Evolutionary conservation across 2,797 vertebrate species (phyloP), one percentile per base, ranked within the genome.

Genomic region (Sternarchorhynchus goeldii): DNA sequence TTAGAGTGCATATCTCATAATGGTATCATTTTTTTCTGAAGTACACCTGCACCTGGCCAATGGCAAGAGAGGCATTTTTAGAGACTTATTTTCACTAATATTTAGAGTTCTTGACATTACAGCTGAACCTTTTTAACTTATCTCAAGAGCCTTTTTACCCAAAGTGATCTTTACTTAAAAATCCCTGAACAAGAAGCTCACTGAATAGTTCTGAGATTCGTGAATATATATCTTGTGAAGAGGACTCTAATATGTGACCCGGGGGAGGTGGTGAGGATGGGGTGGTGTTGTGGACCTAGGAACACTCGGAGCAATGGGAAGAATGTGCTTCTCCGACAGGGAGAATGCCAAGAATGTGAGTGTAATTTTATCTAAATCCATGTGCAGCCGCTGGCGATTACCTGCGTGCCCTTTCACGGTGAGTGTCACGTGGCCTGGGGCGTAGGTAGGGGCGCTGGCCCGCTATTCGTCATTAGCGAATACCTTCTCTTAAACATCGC

Each of bases 331-430:
- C 90, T 89, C 86, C 25, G 83, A 70, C 59, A 68, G 73, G 89
- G 85, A 36, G 91, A 92, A 93, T 93, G 88, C 86, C 83, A 91
- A 88, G 92, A 93, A 93, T 93, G 91, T 89, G 87, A 81, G 87
- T 86, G 89, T 88, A 90, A 91, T 84, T 87, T 81, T 81, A 72
- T 78, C 87, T 84, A 88, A 89, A 69, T 41, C 86, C 88, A 80
- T 81, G 74, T 56, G 83, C 84, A 68, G 75, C 86, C 50, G 81
- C 81, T 58, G 67, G 78, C 84, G 55, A 84, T 77, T 81, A 90
- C 88, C 87, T 91, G 90, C 65, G 84, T 69, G 78, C 68, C 70
- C 78, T 81, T 82, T 63, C 72, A 53, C 32, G 7, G 17, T 4
- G 17, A 53, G 59, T 12, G 45, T 50, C 45, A 68, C 36, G 12